Base-by-base conservation (phyloP, 2,888 invertebrate genomes). In the Leucania comma region DNA sequence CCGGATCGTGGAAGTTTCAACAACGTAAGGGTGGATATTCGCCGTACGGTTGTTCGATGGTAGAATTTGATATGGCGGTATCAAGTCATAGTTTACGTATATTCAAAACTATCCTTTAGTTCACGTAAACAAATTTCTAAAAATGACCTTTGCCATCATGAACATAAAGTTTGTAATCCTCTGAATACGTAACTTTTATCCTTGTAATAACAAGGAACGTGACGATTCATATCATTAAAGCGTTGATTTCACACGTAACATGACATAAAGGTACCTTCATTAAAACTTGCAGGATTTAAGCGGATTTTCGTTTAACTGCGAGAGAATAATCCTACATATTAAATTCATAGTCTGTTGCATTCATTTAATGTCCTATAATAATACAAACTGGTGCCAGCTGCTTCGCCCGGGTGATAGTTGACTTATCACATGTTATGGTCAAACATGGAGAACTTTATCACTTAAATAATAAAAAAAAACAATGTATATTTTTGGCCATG, bases 191-290 rank as follows among this genome's bases (percentile, higher is more conserved):
- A 29, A 58, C 22, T 10, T 14, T 58, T 10, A 42, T 58, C 10
- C 29, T 50, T 46, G 8, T 53, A 29, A 61, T 62, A 14, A 61
- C 22, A 24, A 22, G 46, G 54, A 67, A 67, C 80, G 76, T 76
- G 80, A 63, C 62, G 46, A 67, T 1, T 50, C 75, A 63, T 76
- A 75, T 62, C n/a, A 66, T 66, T 54, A 62, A 24, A 22, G 24
- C 12, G 46, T 32, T 58, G 29, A 61, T 58, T 38, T 57, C 10
- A 29, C 59, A 66, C 22, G 29, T 8, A 3, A 22, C 14, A 10
- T 35, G 48, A 42, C 14, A 29, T 10, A 12, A 57, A 68, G 42
- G 58, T 54, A 51, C 14, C 51, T 56, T 66, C n/a, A 70, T 68
- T 75, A 66, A 50, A 63, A 46, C 22, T 48, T n/a, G 32, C 10